Evolutionary conservation across 2,797 vertebrate genomes (phyloP).

Genomic region (Premnoplex brunnescens): DNA sequence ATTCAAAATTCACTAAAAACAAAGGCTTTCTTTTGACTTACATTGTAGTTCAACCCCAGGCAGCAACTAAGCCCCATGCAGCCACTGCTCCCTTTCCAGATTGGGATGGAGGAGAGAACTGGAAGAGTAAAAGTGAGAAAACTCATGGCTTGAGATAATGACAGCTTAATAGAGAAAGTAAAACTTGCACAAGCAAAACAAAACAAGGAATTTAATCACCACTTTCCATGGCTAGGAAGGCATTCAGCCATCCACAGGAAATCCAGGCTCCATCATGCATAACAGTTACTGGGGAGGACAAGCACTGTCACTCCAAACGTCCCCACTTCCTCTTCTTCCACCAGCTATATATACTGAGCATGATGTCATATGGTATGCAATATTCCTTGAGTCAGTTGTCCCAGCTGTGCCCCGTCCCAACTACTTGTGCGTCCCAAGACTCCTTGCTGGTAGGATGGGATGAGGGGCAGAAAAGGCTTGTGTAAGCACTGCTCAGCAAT

Average conservation of each 20-base stretch:
- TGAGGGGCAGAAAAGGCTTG: background rate
- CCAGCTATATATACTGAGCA: background rate
- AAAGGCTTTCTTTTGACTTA: background rate
- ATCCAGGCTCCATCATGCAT: background rate
- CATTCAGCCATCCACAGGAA: background rate
- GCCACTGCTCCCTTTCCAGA: rapidly evolving
- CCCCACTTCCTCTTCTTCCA: background rate
- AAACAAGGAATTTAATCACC: background rate
- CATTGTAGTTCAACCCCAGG: background rate
- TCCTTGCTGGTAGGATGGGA: background rate
- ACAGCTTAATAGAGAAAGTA: background rate
- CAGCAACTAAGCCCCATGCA: background rate
- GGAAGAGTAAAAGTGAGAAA: background rate
- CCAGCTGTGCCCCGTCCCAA: background rate
- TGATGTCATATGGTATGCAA: background rate
- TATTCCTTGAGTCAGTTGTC: background rate
- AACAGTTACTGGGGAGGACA: background rate
- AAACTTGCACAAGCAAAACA: background rate
- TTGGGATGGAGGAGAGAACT: background rate
- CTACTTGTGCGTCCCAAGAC: background rate
- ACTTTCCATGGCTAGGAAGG: background rate
- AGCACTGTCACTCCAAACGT: rapidly evolving
- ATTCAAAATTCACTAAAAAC: background rate
- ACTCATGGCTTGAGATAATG: background rate
- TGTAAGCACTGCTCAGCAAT: background rate